Base-by-base conservation (phyloP, 2,797 vertebrate genomes). In the Cynopterus sphinx region DNA sequence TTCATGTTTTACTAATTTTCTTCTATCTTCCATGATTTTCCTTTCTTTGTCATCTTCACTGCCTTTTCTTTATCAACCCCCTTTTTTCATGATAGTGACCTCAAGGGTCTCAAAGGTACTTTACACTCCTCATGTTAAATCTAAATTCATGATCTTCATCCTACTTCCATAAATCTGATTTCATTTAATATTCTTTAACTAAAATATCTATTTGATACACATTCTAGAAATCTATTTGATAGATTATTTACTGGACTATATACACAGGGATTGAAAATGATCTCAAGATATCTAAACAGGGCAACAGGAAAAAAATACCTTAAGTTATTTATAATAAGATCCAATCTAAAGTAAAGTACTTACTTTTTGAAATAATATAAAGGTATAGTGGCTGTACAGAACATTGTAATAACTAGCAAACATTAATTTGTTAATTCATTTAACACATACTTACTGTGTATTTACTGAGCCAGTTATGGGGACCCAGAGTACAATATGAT, bases 171-270 rank as follows among this genome's bases (percentile, higher is more conserved):
- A 78, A 86, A 70, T 53, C 2, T 86, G 19, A 95, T 11, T 92
- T n/a, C 49, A 36, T 75, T n/a, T 12, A 78, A 43, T 82, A 87
- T 51, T 78, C 11, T 81, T 89, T 70, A 90, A 74, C 33, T 46
- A 46, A 46, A 46, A 46, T 46, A 13, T 46, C 46, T 46, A 46
- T 46, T 46, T 46, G 46, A 46, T 46, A 46, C 11, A 46, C 13
- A 46, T 46, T 46, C 46, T 46, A 46, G 46, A 57, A 57, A 57
- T 57, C 55, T 57, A 24, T 26, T 57, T 57, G 24, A 24, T 57
- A 57, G 22, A 65, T 90, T 92, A 75, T 92, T 83, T 95, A 94
- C 33, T 88, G 46, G 43, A 75, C 41, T 90, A 43, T 57, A 83
- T 78, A 68, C 9, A 49, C 46, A 68, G 2, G 31, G 31, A 87